A percentile compares a stretch with the other conserved stretches of the same genome.
These are phyloP conservation scores for Bombus huntii DNA, from an alignment of 1,140 invertebrate species.

Conservation along the genomic window DNA sequence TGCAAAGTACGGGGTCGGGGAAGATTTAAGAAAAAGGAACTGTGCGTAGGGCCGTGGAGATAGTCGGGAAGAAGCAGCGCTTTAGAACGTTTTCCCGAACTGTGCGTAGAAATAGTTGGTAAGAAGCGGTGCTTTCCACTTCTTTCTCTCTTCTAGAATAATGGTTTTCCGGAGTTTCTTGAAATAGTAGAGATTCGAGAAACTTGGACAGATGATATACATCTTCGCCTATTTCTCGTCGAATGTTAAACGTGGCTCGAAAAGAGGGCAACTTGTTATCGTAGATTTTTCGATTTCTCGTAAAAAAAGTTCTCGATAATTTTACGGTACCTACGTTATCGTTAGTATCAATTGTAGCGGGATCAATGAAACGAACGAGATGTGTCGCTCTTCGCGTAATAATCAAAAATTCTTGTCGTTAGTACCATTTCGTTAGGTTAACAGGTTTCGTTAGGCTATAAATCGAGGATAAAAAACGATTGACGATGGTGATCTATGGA, in stretches of 20 bases:
- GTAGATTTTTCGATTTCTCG: neutral
- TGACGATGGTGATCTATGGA: conserved; percentile 3
- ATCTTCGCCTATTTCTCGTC: neutral
- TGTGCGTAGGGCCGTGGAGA: conserved; percentile 14
- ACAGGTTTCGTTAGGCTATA: neutral
- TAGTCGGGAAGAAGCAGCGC: neutral
- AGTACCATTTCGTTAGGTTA: neutral
- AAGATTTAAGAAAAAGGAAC: conserved; percentile 23
- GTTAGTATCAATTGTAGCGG: too few species aligned
- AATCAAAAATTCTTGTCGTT: neutral
- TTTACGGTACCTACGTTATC: too few species aligned
- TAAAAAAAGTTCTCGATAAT: neutral
- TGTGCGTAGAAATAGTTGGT: conserved; percentile 20
- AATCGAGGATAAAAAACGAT: neutral
- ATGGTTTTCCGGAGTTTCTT: neutral
- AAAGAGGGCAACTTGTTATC: neutral
- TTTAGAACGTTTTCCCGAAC: neutral
- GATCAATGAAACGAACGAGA: neutral
- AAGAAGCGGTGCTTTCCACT: neutral
- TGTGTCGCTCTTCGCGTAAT: neutral
- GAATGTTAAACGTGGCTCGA: neutral
- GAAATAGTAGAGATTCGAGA: neutral
- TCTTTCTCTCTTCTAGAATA: neutral
- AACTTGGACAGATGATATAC: neutral
- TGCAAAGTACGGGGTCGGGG: neutral